phyloP scores from a whole-genome alignment of 1,140 invertebrate genomes.

The Aphelenchoides fujianensis region DNA sequence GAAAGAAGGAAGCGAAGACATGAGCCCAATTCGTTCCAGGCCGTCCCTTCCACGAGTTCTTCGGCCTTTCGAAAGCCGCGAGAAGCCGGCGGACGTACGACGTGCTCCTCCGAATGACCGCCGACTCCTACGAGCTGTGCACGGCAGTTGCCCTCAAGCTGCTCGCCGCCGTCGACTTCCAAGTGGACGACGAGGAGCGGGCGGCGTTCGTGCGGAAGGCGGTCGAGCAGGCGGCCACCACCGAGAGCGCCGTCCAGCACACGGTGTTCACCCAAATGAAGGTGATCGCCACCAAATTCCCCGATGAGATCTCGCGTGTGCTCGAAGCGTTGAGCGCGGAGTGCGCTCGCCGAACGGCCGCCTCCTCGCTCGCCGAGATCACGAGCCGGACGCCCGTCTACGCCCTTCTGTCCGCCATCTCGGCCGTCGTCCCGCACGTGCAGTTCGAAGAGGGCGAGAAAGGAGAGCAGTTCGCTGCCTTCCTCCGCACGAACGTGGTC shows the following conservation, averaged over 20 bases:
- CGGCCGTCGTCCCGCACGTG: background rate
- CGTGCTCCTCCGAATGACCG: background rate
- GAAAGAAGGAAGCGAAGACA: no score
- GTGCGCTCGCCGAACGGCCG: background rate
- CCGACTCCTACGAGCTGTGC: background rate
- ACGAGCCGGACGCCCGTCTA: background rate
- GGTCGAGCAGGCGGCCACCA: background rate
- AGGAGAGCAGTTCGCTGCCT: background rate
- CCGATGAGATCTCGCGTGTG: background rate
- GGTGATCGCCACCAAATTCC: background rate
- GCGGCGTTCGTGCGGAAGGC: background rate
- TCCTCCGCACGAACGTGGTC: constrained; percentile 18
- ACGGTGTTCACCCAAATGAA: background rate
- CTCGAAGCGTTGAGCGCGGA: background rate
- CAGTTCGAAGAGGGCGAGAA: constrained; percentile 19
- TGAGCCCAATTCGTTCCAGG: background rate
- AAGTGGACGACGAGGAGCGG: background rate
- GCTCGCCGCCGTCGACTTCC: background rate
- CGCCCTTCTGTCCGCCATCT: background rate
- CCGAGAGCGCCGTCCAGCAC: background rate
- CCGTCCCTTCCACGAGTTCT: background rate
- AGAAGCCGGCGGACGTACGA: background rate
- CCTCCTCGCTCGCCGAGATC: background rate
- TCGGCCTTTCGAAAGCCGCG: background rate
- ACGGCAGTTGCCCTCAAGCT: background rate